These are phyloP conservation scores for Drosophila siamana DNA, from an alignment of 2,888 invertebrate species.

Conservation along the genomic window DNA sequence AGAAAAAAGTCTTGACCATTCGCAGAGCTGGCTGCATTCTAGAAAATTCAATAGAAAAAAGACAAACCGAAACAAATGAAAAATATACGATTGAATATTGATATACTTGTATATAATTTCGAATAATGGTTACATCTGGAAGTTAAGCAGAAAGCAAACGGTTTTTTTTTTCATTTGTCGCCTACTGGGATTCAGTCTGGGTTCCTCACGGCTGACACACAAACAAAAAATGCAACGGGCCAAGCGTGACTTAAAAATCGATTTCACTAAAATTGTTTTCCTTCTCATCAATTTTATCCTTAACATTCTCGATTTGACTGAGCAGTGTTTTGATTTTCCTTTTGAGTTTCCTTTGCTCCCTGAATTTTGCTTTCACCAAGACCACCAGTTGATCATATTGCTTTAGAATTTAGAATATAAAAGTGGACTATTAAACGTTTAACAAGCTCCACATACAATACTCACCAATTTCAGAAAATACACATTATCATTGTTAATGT, in stretches of 20 bases:
- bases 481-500: slow-evolving; percentile 51
- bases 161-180: neutral
- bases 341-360: slow-evolving; percentile 5
- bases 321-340: slow-evolving; percentile 7
- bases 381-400: slow-evolving; percentile 13
- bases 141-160: slow-evolving; percentile 2
- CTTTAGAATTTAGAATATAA: neutral
- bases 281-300: slow-evolving; percentile 9
- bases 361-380: slow-evolving; percentile 1
- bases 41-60: neutral
- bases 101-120: slow-evolving; percentile 5
- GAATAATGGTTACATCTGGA: slow-evolving; percentile 9
- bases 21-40: neutral
- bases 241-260: slow-evolving; percentile 3
- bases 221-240: neutral
- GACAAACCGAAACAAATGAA: neutral
- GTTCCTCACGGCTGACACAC: too few relatives aligned
- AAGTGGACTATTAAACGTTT: neutral
- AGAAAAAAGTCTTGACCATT: neutral
- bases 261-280: neutral
- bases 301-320: slow-evolving; percentile 1
- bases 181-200: slow-evolving; percentile 7
- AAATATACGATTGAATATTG: neutral
- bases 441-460: neutral
- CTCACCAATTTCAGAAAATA: slow-evolving; percentile 21